Evolutionary conservation across 2,888 invertebrate species (phyloP).

Genomic region (Tigriopus californicus): DNA sequence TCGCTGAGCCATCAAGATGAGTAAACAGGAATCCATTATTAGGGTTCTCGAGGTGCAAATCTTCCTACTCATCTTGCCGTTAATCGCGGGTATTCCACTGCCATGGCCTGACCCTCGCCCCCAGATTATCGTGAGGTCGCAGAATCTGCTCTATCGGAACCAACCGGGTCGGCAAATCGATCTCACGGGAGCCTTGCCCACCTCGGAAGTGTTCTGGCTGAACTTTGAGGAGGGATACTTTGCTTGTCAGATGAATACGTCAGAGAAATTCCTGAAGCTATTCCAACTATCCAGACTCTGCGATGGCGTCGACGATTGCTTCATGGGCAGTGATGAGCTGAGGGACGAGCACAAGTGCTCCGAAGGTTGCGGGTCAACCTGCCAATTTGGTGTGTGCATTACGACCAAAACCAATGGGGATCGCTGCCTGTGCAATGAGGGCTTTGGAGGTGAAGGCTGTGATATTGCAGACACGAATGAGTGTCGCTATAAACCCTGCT

Average conservation of each 20-base stretch:
- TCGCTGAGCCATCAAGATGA: no score
- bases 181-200: slow-evolving; percentile 3
- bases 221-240: slow-evolving; percentile 15
- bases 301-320: slow-evolving; percentile 11
- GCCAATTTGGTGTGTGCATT: slow-evolving; percentile 1
- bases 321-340: slow-evolving; percentile 11
- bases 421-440: slow-evolving; percentile 8
- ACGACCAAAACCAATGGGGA: not conserved
- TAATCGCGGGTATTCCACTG: no score
- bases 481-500: slow-evolving; percentile 11
- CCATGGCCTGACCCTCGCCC: not conserved
- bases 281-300: slow-evolving; percentile 13
- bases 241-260: slow-evolving; percentile 4
- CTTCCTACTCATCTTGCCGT: no score
- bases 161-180: slow-evolving; percentile 12
- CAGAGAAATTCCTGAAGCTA: not conserved
- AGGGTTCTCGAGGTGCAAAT: no score
- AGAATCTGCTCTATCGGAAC: not conserved
- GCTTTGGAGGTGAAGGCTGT: slow-evolving; percentile 7
- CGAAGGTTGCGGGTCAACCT: not conserved
- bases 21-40: no score
- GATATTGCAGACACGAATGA: slow-evolving; percentile 3
- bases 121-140: not conserved
- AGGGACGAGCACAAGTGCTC: not conserved
- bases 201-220: slow-evolving; percentile 8